Conservation (phyloP, 2,113 vertebrate genomes). For the Nothocercus julius region DNA sequence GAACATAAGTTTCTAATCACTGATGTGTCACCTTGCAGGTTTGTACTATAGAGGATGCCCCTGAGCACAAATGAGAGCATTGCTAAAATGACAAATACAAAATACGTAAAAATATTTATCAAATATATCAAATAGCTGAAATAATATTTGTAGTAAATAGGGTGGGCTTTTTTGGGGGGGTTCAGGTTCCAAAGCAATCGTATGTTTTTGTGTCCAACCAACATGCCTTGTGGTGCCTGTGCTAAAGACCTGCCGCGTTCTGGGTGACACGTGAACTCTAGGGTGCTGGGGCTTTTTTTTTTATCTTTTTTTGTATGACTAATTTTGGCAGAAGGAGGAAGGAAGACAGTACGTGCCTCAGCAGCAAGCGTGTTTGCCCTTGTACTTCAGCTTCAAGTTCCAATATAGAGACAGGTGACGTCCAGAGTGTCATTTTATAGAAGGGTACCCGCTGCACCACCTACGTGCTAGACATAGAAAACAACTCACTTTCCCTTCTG, state of each 20-base stretch:
- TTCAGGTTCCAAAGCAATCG: not conserved
- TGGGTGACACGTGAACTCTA: not conserved
- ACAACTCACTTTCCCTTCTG: not conserved
- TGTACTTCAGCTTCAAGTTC: constrained; percentile 47
- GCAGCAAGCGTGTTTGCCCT: constrained; percentile 18
- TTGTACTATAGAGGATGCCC: not conserved
- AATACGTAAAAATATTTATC: not conserved
- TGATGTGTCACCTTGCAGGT: not conserved
- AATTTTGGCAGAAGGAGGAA: constrained; percentile 60
- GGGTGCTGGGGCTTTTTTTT: not conserved
- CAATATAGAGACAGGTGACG: constrained; percentile 13
- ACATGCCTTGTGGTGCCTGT: not conserved
- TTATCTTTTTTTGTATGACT: not conserved
- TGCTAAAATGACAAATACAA: not conserved
- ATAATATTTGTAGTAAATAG: not conserved
- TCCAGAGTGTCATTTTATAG: not conserved
- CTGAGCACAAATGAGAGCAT: not conserved
- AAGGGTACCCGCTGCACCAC: constrained; percentile 4
- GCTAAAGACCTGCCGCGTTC: not conserved
- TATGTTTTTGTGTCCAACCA: not conserved
- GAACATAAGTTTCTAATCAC: not conserved
- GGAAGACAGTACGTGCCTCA: constrained; percentile 55
- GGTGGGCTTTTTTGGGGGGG: not conserved
- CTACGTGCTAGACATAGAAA: not conserved
- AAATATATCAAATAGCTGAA: not conserved